Evolutionary conservation across 1,140 invertebrate genomes (phyloP).

Genomic region (Ceratoteleas bidentatus): DNA sequence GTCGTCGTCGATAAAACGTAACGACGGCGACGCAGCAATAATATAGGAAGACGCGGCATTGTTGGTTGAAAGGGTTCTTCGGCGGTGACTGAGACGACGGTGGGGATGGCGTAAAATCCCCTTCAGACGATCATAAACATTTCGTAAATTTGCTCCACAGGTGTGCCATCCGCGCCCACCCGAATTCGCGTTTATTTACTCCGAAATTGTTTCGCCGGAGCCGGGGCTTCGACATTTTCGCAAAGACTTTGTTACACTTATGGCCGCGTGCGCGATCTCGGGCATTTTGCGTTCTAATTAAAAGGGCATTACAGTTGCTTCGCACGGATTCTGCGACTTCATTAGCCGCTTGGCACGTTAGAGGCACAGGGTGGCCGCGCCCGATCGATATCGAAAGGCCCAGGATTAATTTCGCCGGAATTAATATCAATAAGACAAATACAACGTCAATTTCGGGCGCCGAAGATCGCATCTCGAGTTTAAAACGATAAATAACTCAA

Average conservation of each 20-base stretch:
- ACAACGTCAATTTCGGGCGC: constrained; percentile 38
- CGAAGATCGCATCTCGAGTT: constrained; percentile 62
- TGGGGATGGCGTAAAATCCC: constrained; percentile 68
- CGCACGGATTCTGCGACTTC: too few species aligned
- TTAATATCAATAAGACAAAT: constrained; percentile 57
- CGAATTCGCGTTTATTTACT: constrained; percentile 77
- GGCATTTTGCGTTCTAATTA: too few species aligned
- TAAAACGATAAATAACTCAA: constrained; percentile 69
- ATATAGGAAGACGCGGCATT: constrained; percentile 76
- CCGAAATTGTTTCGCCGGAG: constrained; percentile 41
- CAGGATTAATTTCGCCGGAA: constrained; percentile 9
- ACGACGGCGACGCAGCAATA: constrained; percentile 76
- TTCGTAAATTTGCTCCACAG: constrained; percentile 82
- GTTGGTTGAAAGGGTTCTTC: constrained; percentile 68
- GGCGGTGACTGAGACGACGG: constrained; percentile 51
- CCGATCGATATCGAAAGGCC: background rate
- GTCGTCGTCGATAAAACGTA: constrained; percentile 64
- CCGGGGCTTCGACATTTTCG: constrained; percentile 36
- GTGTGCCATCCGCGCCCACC: constrained; percentile 79
- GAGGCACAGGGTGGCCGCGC: too few species aligned
- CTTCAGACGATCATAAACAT: constrained; percentile 80
- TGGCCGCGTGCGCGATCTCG: too few species aligned
- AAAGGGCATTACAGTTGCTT: too few species aligned
- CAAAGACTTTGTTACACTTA: constrained; percentile 3
- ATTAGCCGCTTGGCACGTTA: too few species aligned